Conservation (phyloP, 1,140 invertebrate genomes). For the Drosophila bocki region DNA sequence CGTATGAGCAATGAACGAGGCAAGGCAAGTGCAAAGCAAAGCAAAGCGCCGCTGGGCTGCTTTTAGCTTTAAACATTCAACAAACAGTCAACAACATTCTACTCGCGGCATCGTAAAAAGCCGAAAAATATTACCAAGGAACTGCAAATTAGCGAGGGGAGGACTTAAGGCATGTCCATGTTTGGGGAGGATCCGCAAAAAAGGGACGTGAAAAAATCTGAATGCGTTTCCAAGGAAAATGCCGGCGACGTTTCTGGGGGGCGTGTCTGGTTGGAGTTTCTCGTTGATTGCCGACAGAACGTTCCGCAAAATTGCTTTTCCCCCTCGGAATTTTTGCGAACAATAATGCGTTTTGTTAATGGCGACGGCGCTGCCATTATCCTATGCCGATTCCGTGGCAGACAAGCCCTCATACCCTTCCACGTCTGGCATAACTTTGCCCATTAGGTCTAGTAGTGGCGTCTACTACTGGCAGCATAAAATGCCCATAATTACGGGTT, state of each 20-base stretch:
- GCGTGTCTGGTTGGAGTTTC: slow-evolving; percentile 53
- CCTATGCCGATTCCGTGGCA: slow-evolving; percentile 25
- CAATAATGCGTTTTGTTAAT: slow-evolving; percentile 76
- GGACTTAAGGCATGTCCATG: slow-evolving; percentile 8
- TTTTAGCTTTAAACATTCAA: slow-evolving; percentile 20
- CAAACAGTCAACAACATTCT: slow-evolving; percentile 21
- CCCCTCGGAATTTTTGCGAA: slow-evolving; percentile 51
- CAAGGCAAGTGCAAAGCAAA: slow-evolving; percentile 7
- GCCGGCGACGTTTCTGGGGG: slow-evolving; percentile 33
- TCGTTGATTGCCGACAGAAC: slow-evolving; percentile 51
- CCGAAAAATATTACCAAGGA: slow-evolving; percentile 53
- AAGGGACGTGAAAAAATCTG: slow-evolving; percentile 41
- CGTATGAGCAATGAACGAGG: slow-evolving; percentile 59
- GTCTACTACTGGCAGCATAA: slow-evolving; percentile 25
- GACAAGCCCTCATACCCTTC: slow-evolving; percentile 25
- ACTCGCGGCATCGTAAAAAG: slow-evolving; percentile 34
- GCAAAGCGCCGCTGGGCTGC: slow-evolving; percentile 33
- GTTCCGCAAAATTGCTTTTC: slow-evolving; percentile 37
- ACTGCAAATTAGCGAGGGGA: slow-evolving; percentile 38
- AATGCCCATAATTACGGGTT: slow-evolving; percentile 47
- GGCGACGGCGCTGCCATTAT: slow-evolving; percentile 55
- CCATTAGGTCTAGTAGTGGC: slow-evolving; percentile 10
- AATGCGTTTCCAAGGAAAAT: slow-evolving; percentile 45
- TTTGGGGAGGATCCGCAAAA: slow-evolving; percentile 17
- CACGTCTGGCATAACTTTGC: slow-evolving; percentile 32